Percentiles rank a stretch among this genome's conserved stretches.
phyloP scores from a whole-genome alignment of 2,113 vertebrate genomes.

The Melanerpes aurifrons region DNA sequence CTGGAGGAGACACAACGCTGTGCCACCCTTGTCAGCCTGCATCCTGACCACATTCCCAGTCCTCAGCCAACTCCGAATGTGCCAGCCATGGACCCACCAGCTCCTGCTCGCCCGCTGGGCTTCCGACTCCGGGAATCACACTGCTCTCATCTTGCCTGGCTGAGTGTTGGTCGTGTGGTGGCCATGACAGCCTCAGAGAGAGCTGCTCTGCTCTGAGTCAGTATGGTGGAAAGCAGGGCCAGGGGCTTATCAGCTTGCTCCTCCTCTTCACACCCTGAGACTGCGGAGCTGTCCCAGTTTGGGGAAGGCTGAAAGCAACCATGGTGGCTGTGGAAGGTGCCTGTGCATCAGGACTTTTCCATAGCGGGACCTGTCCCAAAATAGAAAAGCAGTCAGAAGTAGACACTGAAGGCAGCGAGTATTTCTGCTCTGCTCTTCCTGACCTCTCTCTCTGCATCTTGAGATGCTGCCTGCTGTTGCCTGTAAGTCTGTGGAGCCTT shows the following conservation, averaged over 20 bases:
- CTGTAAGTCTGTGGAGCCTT: not conserved
- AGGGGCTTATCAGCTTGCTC: conserved; percentile 1
- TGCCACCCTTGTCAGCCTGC: not conserved
- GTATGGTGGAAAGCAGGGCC: not conserved
- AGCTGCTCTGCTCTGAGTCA: conserved; percentile 5
- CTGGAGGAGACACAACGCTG: rapidly evolving
- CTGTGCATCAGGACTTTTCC: not conserved
- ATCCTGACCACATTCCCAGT: rapidly evolving
- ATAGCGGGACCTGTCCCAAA: not conserved
- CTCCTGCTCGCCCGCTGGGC: not conserved
- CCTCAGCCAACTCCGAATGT: not conserved
- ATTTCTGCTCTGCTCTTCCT: not conserved
- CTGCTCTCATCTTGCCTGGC: not conserved
- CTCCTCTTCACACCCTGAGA: not conserved
- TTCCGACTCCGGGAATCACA: not conserved
- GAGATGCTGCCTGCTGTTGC: not conserved
- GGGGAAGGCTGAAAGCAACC: conserved; percentile 10
- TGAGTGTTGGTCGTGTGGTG: not conserved
- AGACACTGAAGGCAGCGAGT: not conserved
- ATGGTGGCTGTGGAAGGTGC: not conserved
- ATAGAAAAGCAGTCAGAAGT: not conserved
- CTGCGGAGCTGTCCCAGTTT: not conserved
- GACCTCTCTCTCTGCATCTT: not conserved
- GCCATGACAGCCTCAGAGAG: not conserved
- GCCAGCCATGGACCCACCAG: rapidly evolving